phyloP scores from a whole-genome alignment of 2,113 vertebrate genomes.

The Osmerus eperlanus region DNA sequence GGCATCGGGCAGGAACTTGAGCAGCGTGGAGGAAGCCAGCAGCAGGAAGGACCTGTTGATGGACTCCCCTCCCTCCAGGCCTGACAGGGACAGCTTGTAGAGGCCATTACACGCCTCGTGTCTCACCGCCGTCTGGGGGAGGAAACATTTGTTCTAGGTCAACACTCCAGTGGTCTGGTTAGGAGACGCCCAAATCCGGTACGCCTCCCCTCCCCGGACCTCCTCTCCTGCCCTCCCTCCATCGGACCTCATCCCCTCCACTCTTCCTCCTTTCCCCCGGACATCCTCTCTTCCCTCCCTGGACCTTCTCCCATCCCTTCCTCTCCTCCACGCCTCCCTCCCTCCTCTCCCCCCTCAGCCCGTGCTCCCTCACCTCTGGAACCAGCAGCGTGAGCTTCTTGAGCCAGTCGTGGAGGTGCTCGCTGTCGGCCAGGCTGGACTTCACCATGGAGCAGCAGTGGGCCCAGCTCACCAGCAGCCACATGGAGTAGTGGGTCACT shows the following conservation, averaged over 20 bases:
- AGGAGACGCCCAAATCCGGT: neutral
- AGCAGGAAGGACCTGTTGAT: conserved; percentile 97
- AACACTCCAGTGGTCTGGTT: neutral
- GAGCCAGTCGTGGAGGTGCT: conserved; percentile 95
- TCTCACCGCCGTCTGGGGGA: conserved; percentile 85
- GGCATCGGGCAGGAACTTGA: conserved; percentile 98
- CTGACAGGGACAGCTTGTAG: conserved; percentile 95
- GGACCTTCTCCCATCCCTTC: too few relatives aligned
- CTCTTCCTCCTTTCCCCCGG: too few relatives aligned
- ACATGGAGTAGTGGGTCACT: conserved; percentile 99
- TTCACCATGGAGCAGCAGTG: conserved; percentile 96
- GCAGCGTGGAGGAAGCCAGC: conserved; percentile 90
- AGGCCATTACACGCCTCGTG: conserved; percentile 96
- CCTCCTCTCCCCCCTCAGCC: too few relatives aligned
- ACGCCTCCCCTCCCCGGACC: neutral
- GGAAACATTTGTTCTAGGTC: neutral
- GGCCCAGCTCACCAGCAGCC: conserved; percentile 98
- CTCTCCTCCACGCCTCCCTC: too few relatives aligned
- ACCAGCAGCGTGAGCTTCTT: conserved; percentile 95
- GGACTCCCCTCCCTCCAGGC: conserved; percentile 93
- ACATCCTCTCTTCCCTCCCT: too few relatives aligned
- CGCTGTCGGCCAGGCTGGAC: conserved; percentile 95
- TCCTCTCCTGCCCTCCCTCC: too few relatives aligned
- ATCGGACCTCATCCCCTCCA: too few relatives aligned
- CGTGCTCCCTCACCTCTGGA: conserved; percentile 81